A percentile compares a stretch with the other conserved stretches of the same genome.
Evolutionary conservation across 2,113 vertebrate species (phyloP).

Genomic region (Chloebia gouldiae): DNA sequence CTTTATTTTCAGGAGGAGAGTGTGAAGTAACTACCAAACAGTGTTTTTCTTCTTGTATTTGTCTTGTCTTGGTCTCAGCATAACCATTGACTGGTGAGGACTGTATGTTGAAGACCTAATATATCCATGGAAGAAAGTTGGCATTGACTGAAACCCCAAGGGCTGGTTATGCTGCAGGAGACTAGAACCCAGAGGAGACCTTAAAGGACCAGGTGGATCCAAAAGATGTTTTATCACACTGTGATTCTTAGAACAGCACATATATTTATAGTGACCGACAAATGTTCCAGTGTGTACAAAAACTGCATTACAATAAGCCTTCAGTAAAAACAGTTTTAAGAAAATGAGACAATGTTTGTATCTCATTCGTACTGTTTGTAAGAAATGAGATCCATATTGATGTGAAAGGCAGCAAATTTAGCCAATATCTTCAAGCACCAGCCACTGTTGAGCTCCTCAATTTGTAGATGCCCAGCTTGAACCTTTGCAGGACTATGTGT

Average conservation of each 20-base stretch:
- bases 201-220: background rate
- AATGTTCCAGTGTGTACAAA: background rate
- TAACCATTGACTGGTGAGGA: background rate
- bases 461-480: background rate
- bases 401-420: background rate
- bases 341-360: background rate
- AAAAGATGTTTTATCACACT: background rate
- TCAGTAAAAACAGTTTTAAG: background rate
- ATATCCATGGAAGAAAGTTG: background rate
- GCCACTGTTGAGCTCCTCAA: background rate
- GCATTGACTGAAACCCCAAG: background rate
- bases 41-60: background rate
- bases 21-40: background rate
- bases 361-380: too few relatives aligned
- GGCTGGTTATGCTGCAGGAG: background rate
- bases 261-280: background rate
- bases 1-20: background rate
- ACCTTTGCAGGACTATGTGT: background rate
- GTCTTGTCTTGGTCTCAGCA: background rate
- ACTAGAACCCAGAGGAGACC: background rate
- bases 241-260: background rate
- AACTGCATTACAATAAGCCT: background rate
- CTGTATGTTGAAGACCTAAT: background rate
- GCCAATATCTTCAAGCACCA: background rate
- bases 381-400: background rate